Conservation (phyloP, 2,113 vertebrate genomes). For the Ginglymostoma cirratum region DNA sequence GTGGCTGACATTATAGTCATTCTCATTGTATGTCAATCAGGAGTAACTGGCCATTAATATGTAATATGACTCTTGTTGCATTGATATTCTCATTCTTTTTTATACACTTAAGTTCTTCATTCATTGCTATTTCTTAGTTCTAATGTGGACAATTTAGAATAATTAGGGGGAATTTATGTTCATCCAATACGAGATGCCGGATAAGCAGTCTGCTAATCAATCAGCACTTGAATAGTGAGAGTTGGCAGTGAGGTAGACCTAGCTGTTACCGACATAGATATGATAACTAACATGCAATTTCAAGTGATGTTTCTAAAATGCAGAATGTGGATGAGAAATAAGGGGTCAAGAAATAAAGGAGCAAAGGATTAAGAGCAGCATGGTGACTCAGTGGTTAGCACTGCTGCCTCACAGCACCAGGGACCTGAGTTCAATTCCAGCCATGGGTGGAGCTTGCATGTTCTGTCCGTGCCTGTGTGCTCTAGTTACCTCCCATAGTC, state of each 20-base stretch:
- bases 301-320: neutral
- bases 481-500: too few species aligned
- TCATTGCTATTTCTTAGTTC: neutral
- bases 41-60: neutral
- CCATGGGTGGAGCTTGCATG: too few species aligned
- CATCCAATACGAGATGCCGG: neutral
- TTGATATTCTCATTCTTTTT: neutral
- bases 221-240: neutral
- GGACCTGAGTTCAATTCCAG: too few species aligned
- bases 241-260: neutral
- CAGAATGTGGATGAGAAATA: neutral
- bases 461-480: too few species aligned
- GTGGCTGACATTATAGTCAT: neutral
- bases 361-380: too few species aligned
- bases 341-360: neutral
- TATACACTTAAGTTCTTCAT: neutral
- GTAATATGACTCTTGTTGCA: neutral
- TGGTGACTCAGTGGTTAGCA: too few species aligned
- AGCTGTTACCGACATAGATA: neutral
- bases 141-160: neutral
- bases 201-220: neutral
- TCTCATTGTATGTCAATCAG: neutral
- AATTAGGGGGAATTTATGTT: neutral
- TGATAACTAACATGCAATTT: neutral
- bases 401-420: too few species aligned